Evolutionary conservation across 2,797 vertebrate genomes (phyloP).

Genomic region (Hemibagrus guttatus): DNA sequence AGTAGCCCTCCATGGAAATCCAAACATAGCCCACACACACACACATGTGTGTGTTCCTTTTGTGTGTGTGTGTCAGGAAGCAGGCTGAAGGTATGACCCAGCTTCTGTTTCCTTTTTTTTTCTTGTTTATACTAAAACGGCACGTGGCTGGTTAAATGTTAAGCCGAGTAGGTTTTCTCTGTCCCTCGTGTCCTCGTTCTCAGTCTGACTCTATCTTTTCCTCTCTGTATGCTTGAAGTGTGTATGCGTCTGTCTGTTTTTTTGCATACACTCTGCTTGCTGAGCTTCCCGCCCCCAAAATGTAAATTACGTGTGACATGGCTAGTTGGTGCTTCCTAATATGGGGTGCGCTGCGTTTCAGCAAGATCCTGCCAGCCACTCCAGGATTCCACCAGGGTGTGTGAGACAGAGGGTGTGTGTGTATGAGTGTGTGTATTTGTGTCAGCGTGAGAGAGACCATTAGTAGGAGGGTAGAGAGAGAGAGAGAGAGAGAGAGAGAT

Average conservation of each 20-base stretch:
- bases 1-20: slow-evolving; percentile 40
- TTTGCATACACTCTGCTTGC: slow-evolving; percentile 57
- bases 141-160: slow-evolving; percentile 48
- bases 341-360: slow-evolving; percentile 84
- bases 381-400: slow-evolving; percentile 72
- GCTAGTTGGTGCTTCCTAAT: slow-evolving; percentile 85
- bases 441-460: slow-evolving; percentile 70
- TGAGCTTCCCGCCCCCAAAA: slow-evolving; percentile 76
- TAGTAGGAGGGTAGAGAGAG: slow-evolving; percentile 66
- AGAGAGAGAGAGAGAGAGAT: slow-evolving; percentile 48
- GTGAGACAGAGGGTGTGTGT: slow-evolving; percentile 50
- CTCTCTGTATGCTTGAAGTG: slow-evolving; percentile 26
- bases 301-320: slow-evolving; percentile 88
- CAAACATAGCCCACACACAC: slow-evolving; percentile 58
- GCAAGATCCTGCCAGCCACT: slow-evolving; percentile 83
- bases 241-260: slow-evolving; percentile 57
- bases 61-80: slow-evolving; percentile 33
- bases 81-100: slow-evolving; percentile 29
- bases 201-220: neutral
- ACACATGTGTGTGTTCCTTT: neutral
- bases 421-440: slow-evolving; percentile 52
- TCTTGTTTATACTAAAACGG: slow-evolving; percentile 51
- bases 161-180: neutral
- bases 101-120: slow-evolving; percentile 28
- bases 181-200: neutral